These are phyloP conservation scores for Drymonia ruficornis DNA, from an alignment of 2,888 invertebrate genomes.

Conservation along the genomic window DNA sequence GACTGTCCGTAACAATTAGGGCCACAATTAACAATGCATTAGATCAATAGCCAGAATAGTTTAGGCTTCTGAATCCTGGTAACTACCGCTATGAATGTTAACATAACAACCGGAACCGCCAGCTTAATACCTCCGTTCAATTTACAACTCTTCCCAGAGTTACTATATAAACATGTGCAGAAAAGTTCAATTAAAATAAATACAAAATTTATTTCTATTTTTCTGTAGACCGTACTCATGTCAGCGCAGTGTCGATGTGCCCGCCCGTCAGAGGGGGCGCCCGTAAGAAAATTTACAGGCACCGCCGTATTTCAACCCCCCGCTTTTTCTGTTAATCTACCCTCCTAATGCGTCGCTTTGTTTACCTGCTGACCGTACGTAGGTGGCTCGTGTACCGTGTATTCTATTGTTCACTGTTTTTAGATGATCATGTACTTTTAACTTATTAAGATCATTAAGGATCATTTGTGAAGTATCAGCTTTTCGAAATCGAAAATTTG, in stretches of 20 bases:
- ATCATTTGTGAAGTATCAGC: not conserved
- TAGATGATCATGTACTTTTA: not conserved
- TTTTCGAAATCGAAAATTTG: too few relatives aligned
- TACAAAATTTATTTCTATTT: not conserved
- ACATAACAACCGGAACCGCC: too few relatives aligned
- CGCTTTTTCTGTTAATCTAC: slow-evolving; percentile 81
- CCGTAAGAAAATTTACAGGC: slow-evolving; percentile 83
- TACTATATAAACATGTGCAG: too few relatives aligned
- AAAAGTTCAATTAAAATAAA: too few relatives aligned
- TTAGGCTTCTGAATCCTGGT: too few relatives aligned
- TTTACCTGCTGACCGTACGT: slow-evolving; percentile 81
- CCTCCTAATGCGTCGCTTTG: slow-evolving; percentile 82
- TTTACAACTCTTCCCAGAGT: too few relatives aligned
- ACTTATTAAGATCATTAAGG: not conserved
- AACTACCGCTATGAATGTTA: too few relatives aligned
- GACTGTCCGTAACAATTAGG: too few relatives aligned
- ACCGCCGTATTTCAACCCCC: slow-evolving; percentile 78
- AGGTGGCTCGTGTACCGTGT: slow-evolving; percentile 47
- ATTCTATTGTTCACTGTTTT: slow-evolving; percentile 23
- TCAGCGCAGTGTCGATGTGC: slow-evolving; percentile 79
- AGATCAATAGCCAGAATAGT: too few relatives aligned
- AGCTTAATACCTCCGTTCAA: too few relatives aligned
- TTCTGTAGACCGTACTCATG: slow-evolving; percentile 62
- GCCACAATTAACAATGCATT: too few relatives aligned
- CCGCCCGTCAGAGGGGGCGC: slow-evolving; percentile 72